Evolutionary conservation across 2,797 vertebrate species (phyloP).

Genomic region (Sebastes kiyomatsui): DNA sequence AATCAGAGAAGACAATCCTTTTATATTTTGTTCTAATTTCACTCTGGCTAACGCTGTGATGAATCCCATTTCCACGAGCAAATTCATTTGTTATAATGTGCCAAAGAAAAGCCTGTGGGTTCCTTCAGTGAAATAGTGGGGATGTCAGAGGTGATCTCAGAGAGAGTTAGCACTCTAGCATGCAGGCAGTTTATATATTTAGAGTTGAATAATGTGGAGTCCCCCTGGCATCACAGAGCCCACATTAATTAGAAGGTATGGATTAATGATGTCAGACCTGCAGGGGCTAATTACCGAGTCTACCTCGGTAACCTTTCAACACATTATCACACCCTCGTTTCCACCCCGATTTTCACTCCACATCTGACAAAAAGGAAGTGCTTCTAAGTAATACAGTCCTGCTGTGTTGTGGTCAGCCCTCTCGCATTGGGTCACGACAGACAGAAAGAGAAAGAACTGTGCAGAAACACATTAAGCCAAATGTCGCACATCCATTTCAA

Average conservation of each 20-base stretch:
- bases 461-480: not conserved
- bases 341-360: conserved; percentile 54
- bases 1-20: not conserved
- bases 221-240: conserved; percentile 71
- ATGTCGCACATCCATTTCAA: conserved; percentile 14
- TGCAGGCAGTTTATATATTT: conserved; percentile 72
- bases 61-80: conserved; percentile 38
- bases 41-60: conserved; percentile 25
- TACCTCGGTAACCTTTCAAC: conserved; percentile 83
- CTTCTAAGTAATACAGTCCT: conserved; percentile 36
- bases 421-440: conserved; percentile 9
- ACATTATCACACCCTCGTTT: conserved; percentile 70
- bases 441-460: conserved; percentile 4
- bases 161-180: conserved; percentile 55
- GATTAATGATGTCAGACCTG: conserved; percentile 85
- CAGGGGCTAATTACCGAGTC: conserved; percentile 83
- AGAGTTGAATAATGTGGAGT: conserved; percentile 79
- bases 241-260: conserved; percentile 83
- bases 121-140: conserved; percentile 53
- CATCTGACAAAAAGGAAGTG: conserved; percentile 57
- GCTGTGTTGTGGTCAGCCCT: not conserved
- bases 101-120: conserved; percentile 59
- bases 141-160: conserved; percentile 65
- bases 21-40: conserved; percentile 9
- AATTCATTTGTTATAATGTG: conserved; percentile 56